Base-by-base conservation (phyloP, 2,797 vertebrate species). In the Lithobates sylvaticus region DNA sequence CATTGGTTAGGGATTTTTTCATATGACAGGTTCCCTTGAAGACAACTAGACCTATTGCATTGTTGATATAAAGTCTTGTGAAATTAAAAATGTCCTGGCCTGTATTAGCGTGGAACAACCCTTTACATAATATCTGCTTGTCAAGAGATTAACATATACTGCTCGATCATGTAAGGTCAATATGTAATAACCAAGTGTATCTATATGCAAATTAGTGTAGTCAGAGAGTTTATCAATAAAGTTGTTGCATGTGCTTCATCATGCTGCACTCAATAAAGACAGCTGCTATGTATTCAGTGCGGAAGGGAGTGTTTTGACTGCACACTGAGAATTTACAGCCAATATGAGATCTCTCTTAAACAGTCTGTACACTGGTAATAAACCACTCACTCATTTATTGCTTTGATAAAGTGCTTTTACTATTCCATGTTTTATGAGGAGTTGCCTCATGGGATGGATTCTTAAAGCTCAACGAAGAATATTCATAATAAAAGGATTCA, bases 171-270 rank as follows among this genome's bases (percentile, higher is more conserved):
- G 12, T 36, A 36, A 32, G 68, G 78, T 81, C 78, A 81, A 81
- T 81, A 81, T 71, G 47, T 27, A 54, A 70, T n/a, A 58, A 71
- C 68, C 34, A 72, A 81, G 70, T 71, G 78, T 70, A 71, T 80
- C 78, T 80, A 80, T 80, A 80, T 80, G 78, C 50, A 80, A 80
- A 80, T 80, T 67, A 80, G 23, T 10, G 18, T 50, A 5, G 44
- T 50, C 67, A 12, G 78, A 39, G 16, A 39, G 16, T 36, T 54
- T 61, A 81, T 72, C 50, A 75, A 27, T 81, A 61, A 36, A 81
- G 32, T 10, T 71, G 32, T 70, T 32, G 42, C 34, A 26, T 36
- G 68, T 23, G n/a, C 26, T 72, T 47, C 50, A 81, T 81, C 69
- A 71, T 58, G 42, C 4, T 21, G 29, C 79, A 61, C 69, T 81